phyloP scores from a whole-genome alignment of 30 jellyfish, hydroid and myxozoan genomes.

The Aurelia aurita region DNA sequence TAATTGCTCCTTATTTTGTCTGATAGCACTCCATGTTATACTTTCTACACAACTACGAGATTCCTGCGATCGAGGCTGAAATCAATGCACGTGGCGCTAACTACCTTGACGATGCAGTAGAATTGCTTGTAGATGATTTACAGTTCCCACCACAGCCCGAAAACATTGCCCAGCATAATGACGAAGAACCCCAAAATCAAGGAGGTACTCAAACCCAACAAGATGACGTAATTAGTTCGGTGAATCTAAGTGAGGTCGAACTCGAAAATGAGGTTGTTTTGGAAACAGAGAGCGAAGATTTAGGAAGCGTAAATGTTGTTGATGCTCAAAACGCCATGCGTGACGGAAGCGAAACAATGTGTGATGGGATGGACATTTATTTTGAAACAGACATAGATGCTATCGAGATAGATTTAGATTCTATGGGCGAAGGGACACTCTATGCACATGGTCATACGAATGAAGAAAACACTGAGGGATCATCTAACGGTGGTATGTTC shows the following conservation, averaged over 20 bases:
- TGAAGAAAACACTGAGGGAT: too few relatives aligned
- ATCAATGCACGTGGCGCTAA: constrained; percentile 49
- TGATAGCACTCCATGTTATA: constrained; percentile 95
- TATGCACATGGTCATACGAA: too few relatives aligned
- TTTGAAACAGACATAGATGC: too few relatives aligned
- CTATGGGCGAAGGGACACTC: too few relatives aligned
- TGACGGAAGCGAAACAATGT: too few relatives aligned
- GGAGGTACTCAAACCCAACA: neutral
- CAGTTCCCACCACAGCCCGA: constrained; percentile 33
- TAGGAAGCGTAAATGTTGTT: too few relatives aligned
- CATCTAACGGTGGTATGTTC: too few relatives aligned
- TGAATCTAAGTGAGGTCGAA: too few relatives aligned
- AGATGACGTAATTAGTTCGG: too few relatives aligned
- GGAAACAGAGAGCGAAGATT: neutral
- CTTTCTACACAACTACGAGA: constrained; percentile 93
- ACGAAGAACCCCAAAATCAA: neutral
- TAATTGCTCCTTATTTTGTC: neutral
- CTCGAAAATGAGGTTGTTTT: neutral
- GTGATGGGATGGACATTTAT: too few relatives aligned
- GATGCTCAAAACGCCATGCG: too few relatives aligned
- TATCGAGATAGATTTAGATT: too few relatives aligned
- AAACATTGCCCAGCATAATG: neutral
- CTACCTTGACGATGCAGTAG: constrained; percentile 63
- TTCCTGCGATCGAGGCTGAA: constrained; percentile 89
- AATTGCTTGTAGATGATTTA: constrained; percentile 52